Evolutionary conservation across 2,113 vertebrate species (phyloP), one percentile per base, ranked within the genome.

Genomic region (Lates calcarifer): DNA sequence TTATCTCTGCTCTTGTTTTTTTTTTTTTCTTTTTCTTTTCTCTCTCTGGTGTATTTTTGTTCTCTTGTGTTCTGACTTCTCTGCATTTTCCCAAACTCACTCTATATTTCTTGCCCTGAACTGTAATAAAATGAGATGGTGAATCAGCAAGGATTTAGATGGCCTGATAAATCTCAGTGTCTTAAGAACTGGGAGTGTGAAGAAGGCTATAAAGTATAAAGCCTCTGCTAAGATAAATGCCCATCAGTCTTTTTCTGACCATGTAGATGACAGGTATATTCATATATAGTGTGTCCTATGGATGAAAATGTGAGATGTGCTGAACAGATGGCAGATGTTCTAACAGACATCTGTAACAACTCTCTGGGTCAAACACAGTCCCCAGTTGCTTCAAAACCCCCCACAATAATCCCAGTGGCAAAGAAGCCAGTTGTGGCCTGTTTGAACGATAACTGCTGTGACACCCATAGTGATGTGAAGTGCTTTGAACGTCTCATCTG

Each of bases 91-190:
- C 41, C 63, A 62, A 55, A 3, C 45, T 57, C 74, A n/a, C 65
- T 39, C 65, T 81, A 71, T 57, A n/a, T 64, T 67, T 65, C 73
- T 71, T n/a, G 18, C 64, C n/a, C 39, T 56, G 64, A 90, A 77
- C 72, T 79, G 64, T 79, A 65, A 86, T 86, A 82, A 82, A 65
- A 41, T 57, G 41, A 63, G 37, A 2, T 74, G 71, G 70, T 88
- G 87, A 90, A 70, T 89, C 87, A 83, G 87, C 89, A 85, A 78
- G n/a, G 70, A 67, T 86, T 74, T 43, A 57, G 79, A 63, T 61
- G 49, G 37, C 37, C 63, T 12, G 58, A 75, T 88, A 81, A 77
- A 89, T 87, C 81, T 82, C 37, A 26, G 9, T 12, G 33, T 53
- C 60, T 62, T 55, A 28, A 73, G 56, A 75, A 62, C 15, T 37